Conservation (phyloP, 1,140 invertebrate genomes). For the Bradysia coprophila region DNA sequence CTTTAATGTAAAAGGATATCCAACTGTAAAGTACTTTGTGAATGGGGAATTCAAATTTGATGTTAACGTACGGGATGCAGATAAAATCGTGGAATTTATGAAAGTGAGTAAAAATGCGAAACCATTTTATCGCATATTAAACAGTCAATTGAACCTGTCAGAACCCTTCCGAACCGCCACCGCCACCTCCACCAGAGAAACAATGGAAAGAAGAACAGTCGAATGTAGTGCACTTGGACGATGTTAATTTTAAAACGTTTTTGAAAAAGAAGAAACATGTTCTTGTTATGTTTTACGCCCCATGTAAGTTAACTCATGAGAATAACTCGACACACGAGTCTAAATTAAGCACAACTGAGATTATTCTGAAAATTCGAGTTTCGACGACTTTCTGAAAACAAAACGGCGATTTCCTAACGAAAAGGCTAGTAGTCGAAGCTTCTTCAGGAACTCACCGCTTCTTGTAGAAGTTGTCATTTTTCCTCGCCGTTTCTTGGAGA, state of each 20-base stretch:
- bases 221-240: constrained; percentile 54
- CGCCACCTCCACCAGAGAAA: constrained; percentile 60
- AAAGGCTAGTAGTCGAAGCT: too few relatives aligned
- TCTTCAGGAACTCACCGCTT: too few relatives aligned
- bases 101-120: constrained; percentile 23
- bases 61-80: constrained; percentile 48
- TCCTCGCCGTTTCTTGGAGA: too few relatives aligned
- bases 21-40: constrained; percentile 63
- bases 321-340: too few relatives aligned
- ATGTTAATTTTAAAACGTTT: constrained; percentile 43
- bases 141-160: constrained; percentile 5
- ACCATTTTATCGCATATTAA: neutral
- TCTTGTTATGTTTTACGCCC: constrained; percentile 81
- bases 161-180: constrained; percentile 56
- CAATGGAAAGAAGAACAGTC: constrained; percentile 54
- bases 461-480: too few relatives aligned
- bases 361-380: too few relatives aligned
- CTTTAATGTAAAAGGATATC: constrained; percentile 64
- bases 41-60: constrained; percentile 62
- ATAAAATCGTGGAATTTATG: constrained; percentile 68
- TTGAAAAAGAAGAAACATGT: constrained; percentile 43
- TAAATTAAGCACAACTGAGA: too few relatives aligned
- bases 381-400: too few relatives aligned
- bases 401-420: too few relatives aligned
- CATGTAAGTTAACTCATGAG: constrained; percentile 66